Conservation (phyloP, 2,113 vertebrate species). For the Tragelaphus scriptus region DNA sequence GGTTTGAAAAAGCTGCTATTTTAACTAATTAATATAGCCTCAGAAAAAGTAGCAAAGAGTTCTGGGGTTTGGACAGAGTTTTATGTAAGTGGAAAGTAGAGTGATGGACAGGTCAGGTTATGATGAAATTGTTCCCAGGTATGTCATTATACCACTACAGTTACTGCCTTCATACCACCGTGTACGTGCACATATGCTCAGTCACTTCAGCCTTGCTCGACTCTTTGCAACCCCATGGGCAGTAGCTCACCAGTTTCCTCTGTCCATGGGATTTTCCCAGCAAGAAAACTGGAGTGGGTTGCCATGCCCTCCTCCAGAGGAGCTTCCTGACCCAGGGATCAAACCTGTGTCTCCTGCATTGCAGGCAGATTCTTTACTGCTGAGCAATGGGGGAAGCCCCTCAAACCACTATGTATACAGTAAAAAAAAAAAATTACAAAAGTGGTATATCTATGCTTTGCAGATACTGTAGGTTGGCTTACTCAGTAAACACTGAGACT, state of each 20-base stretch:
- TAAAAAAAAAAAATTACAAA: background rate
- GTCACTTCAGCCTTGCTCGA: background rate
- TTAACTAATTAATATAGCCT: background rate
- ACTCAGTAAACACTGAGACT: background rate
- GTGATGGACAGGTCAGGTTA: background rate
- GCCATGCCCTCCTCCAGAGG: background rate
- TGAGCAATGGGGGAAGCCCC: background rate
- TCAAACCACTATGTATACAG: background rate
- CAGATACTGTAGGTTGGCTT: background rate
- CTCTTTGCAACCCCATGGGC: background rate
- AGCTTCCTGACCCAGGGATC: background rate
- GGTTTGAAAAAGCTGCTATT: constrained; percentile 3
- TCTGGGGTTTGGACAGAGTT: background rate
- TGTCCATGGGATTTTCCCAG: background rate
- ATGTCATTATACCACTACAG: background rate
- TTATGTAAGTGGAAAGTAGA: background rate
- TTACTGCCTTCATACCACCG: background rate
- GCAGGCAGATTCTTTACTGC: background rate
- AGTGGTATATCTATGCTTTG: background rate
- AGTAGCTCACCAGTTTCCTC: background rate
- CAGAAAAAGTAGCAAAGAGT: background rate
- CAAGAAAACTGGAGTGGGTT: background rate
- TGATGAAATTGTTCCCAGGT: background rate
- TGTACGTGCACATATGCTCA: background rate
- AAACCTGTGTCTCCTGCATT: background rate